A percentile compares a stretch with the other conserved stretches of the same genome.
Conservation (phyloP, 2,797 vertebrate species). For the Rousettus madagascariensis region DNA sequence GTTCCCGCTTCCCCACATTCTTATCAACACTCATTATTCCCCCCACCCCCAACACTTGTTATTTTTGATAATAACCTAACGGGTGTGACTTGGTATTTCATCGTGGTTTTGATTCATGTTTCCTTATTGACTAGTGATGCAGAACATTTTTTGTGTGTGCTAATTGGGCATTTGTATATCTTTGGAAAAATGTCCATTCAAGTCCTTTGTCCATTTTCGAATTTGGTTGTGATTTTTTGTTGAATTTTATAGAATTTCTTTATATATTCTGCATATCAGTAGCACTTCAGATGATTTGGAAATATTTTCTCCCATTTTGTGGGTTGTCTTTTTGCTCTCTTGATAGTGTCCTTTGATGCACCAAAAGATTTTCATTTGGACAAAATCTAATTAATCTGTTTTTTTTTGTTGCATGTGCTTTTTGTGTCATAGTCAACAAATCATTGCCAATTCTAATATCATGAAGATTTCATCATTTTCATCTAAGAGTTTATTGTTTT, state of each 20-base stretch:
- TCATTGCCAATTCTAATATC: not conserved
- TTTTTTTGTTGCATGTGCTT: not conserved
- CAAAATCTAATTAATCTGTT: not conserved
- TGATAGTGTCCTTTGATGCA: not conserved
- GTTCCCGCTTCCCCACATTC: not conserved
- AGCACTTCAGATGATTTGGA: not conserved
- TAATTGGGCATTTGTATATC: not conserved
- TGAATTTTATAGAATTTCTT: not conserved
- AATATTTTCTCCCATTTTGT: not conserved
- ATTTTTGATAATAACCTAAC: not conserved
- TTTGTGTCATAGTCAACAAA: not conserved
- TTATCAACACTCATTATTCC: not conserved
- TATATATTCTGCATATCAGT: not conserved
- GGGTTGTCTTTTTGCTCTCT: not conserved
- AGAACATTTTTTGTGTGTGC: not conserved
- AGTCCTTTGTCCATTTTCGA: not conserved
- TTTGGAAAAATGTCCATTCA: not conserved
- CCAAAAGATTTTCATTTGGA: not conserved
- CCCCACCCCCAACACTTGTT: too few species aligned
- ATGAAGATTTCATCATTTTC: not conserved
- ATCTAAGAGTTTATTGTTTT: not conserved
- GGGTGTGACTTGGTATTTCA: not conserved
- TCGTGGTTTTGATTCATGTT: not conserved
- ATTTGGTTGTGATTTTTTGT: not conserved
- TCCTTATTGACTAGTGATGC: not conserved